Conservation (phyloP, 2,113 vertebrate genomes). For the Microcebus lehilahytsara region DNA sequence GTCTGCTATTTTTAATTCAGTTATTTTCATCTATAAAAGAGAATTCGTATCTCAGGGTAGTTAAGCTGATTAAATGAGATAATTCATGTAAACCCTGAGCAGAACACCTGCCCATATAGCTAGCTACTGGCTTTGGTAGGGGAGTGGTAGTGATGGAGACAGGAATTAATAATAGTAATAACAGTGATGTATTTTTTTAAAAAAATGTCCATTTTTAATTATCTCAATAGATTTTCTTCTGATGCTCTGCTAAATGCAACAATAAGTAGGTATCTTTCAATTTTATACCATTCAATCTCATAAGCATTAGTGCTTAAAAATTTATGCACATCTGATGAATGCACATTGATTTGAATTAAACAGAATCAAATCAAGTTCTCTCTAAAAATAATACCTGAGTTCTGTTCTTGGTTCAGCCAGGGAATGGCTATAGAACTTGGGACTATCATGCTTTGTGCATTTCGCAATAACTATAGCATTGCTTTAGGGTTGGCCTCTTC, state of each 20-base stretch:
- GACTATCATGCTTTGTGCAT: not conserved
- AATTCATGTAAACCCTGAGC: not conserved
- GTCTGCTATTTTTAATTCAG: not conserved
- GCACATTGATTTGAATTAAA: conserved; percentile 54
- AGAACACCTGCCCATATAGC: not conserved
- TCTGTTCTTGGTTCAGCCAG: conserved; percentile 21
- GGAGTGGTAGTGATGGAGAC: not conserved
- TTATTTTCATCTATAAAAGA: not conserved
- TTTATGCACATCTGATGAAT: conserved; percentile 20
- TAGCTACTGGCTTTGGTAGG: not conserved
- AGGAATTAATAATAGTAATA: conserved; percentile 6
- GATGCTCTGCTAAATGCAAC: not conserved
- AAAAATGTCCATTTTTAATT: not conserved
- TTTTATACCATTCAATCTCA: not conserved
- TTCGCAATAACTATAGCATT: not conserved
- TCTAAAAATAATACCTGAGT: conserved; percentile 41
- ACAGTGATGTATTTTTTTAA: not conserved
- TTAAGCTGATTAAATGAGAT: not conserved
- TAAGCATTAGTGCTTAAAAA: conserved; percentile 27
- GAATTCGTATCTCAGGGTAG: not conserved
- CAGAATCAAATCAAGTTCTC: conserved; percentile 47
- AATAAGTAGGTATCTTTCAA: not conserved
- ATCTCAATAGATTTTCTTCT: not conserved
- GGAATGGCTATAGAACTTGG: not conserved
- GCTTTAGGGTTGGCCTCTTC: not conserved